Base-by-base conservation (phyloP, 2,797 vertebrate genomes). In the Synanceia verrucosa region DNA sequence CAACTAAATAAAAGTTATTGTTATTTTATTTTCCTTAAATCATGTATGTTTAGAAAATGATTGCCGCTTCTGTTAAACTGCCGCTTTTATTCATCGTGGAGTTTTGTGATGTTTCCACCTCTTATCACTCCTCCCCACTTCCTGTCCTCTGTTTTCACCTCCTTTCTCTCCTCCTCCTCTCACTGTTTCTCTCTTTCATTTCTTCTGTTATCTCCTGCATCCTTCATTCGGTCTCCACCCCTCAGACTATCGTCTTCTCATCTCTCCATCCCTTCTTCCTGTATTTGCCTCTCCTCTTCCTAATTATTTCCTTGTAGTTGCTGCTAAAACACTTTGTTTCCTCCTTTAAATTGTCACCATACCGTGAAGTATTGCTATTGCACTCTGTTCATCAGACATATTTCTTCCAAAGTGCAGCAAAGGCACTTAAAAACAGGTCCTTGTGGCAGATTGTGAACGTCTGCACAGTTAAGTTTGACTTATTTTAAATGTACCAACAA, bases 181-280 rank as follows among this genome's bases (percentile, higher is more conserved):
- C 16, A 13, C n/a, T 36, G 11, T 13, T 14, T n/a, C 23, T 28
- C 6, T 19, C 13, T 53, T 39, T 57, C 11, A 24, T 43, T 12
- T 52, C 31, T 31, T 41, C n/a, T 33, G 2, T 41, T 59, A 5
- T 21, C 44, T 44, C n/a, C 33, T 65, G 39, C 34, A 28, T 48
- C 19, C 41, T 29, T 60, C 6, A 39, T 31, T 50, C 28, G 16
- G 34, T 18, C 56, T 60, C 52, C 51, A 48, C 43, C 51, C 37
- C 50, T 64, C 55, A 56, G 53, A 70, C 73, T 64, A 62, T 61
- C 28, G 9, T 34, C 23, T 62, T 59, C 33, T 57, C 44, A 28
- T 52, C 29, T 43, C 58, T 29, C 3, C 28, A 21, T 29, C 28
- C 19, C 11, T 39, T 36, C 6, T 8, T 41, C 13, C 51, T 47